Evolutionary conservation across 2,888 invertebrate genomes (phyloP).

Genomic region (Hyppa rectilinea): DNA sequence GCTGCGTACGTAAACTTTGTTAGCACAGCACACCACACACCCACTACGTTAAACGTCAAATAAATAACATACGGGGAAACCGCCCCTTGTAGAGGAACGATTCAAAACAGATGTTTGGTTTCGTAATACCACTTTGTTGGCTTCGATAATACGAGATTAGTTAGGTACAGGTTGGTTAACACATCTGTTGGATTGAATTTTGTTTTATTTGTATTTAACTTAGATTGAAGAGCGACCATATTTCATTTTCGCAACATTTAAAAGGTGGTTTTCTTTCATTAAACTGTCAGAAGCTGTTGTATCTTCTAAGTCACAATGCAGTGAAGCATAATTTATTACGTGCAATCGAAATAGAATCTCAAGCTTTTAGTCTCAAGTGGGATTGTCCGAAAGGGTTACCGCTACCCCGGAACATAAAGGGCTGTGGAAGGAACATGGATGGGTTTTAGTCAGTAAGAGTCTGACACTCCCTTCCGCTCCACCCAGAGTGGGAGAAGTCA

Average conservation of each 20-base stretch:
- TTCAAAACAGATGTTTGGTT: conserved; percentile 54
- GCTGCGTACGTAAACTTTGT: conserved; percentile 35
- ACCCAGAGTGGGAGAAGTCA: too few relatives aligned
- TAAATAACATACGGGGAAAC: conserved; percentile 46
- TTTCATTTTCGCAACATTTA: conserved; percentile 15
- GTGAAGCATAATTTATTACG: conserved; percentile 15
- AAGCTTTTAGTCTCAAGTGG: conserved; percentile 8
- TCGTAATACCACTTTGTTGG: conserved; percentile 42
- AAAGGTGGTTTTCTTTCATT: conserved; percentile 16
- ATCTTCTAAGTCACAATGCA: conserved; percentile 5
- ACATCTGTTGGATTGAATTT: conserved; percentile 26
- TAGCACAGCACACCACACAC: conserved; percentile 56
- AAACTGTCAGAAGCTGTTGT: conserved; percentile 29
- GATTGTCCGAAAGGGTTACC: too few relatives aligned
- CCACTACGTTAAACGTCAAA: conserved; percentile 47
- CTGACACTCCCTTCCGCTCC: too few relatives aligned
- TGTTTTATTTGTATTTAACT: not conserved
- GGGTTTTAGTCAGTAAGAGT: too few relatives aligned
- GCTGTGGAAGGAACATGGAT: too few relatives aligned
- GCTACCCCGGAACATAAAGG: too few relatives aligned
- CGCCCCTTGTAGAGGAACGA: conserved; percentile 16
- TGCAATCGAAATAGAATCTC: conserved; percentile 15
- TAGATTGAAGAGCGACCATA: not conserved
- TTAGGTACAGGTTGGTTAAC: conserved; percentile 11
- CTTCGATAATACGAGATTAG: conserved; percentile 40